phyloP scores from a whole-genome alignment of 2,888 invertebrate species.

The Drosophila seclusa region DNA sequence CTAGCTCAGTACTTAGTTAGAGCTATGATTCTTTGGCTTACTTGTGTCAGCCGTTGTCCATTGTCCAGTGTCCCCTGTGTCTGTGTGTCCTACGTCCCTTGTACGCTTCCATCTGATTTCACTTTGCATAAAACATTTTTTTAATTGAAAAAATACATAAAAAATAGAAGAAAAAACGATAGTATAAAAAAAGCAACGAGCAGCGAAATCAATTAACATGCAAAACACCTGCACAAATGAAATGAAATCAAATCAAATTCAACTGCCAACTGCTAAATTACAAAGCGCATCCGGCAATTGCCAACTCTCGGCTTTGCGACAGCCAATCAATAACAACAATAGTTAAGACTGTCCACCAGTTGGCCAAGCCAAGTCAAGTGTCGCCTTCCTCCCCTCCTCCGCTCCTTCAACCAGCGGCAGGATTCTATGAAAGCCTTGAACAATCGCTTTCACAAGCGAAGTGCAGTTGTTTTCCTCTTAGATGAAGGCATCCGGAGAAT shows the following conservation, averaged over 20 bases:
- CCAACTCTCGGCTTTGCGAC: background rate
- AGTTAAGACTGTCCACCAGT: constrained; percentile 28
- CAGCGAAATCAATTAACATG: constrained; percentile 76
- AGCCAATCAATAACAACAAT: constrained; percentile 54
- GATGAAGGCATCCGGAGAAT: background rate
- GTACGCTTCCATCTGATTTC: constrained; percentile 39
- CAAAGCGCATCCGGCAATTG: constrained; percentile 23
- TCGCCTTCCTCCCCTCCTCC: background rate
- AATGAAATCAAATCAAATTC: constrained; percentile 56
- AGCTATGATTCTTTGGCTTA: constrained; percentile 5
- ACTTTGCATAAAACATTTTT: constrained; percentile 42
- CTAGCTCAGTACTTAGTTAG: background rate
- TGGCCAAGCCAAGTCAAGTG: constrained; percentile 6
- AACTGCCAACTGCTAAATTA: constrained; percentile 14
- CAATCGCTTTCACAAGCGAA: background rate
- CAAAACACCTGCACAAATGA: constrained; percentile 72
- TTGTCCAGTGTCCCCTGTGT: background rate
- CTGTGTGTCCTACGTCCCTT: constrained; percentile 27
- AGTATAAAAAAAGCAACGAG: constrained; percentile 12
- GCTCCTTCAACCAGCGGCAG: background rate
- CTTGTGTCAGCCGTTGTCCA: constrained; percentile 1
- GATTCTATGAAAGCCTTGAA: too few relatives aligned
- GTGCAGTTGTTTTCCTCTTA: background rate
- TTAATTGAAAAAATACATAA: constrained; percentile 53
- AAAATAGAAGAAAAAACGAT: background rate